Evolutionary conservation across 2,113 vertebrate species (phyloP).

Genomic region (Eulemur rufifrons): DNA sequence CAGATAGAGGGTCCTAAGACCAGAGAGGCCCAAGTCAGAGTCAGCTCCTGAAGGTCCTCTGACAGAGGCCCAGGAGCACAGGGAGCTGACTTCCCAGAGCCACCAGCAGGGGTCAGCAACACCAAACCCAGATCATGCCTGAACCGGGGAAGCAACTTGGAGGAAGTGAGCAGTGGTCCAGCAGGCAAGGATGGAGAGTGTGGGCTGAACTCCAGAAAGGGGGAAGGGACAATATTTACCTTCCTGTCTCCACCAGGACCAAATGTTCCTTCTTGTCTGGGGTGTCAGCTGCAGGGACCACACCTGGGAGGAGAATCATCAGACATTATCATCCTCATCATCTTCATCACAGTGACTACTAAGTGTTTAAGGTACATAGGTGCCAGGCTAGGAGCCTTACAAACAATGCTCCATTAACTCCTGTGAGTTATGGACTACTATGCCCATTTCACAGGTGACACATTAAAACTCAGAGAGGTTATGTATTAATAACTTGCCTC

Average conservation of each 20-base stretch:
- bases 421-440: background rate
- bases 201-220: background rate
- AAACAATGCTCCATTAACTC: background rate
- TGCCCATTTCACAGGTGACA: background rate
- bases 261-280: constrained; percentile 95
- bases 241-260: constrained; percentile 95
- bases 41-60: background rate
- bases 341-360: background rate
- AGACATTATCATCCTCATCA: background rate
- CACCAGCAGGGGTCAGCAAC: constrained; percentile 71
- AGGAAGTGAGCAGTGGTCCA: background rate
- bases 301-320: constrained; percentile 80
- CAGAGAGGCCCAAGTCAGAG: constrained; percentile 64
- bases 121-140: background rate
- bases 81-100: background rate
- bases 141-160: background rate
- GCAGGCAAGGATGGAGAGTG: too few species aligned
- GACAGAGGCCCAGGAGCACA: background rate
- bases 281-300: constrained; percentile 87
- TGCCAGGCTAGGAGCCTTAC: background rate
- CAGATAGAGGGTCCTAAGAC: constrained; percentile 93
- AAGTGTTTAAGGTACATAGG: background rate
- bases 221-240: constrained; percentile 82
- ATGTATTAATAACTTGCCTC: background rate
- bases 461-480: background rate